A percentile compares a stretch with the other conserved stretches of the same genome.
These are phyloP conservation scores for Streblospio benedicti DNA, from an alignment of 1,140 invertebrate genomes.

Conservation along the genomic window DNA sequence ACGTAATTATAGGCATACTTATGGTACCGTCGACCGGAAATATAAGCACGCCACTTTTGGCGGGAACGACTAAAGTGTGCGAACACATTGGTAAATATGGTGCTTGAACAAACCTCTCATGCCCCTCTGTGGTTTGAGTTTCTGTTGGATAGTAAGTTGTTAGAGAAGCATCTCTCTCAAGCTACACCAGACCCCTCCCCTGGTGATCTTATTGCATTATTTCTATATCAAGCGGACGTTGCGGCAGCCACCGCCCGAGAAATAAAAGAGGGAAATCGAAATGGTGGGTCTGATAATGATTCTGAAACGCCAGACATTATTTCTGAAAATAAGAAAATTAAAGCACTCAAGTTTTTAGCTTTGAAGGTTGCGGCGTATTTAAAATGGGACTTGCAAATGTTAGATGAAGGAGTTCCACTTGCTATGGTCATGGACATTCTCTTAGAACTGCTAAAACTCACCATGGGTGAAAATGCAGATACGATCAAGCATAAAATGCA, in stretches of 20 bases:
- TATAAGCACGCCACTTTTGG: too few relatives aligned
- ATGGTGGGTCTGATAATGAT: slow-evolving; percentile 29
- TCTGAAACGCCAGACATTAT: slow-evolving; percentile 31
- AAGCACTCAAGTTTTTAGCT: slow-evolving; percentile 71
- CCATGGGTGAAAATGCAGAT: too few relatives aligned
- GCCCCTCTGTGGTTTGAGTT: slow-evolving; percentile 74
- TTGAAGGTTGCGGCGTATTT: slow-evolving; percentile 76
- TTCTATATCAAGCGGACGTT: slow-evolving; percentile 61
- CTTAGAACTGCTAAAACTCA: too few relatives aligned
- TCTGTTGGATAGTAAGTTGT: slow-evolving; percentile 67
- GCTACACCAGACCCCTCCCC: slow-evolving; percentile 74
- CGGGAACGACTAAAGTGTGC: too few relatives aligned
- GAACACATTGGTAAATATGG: too few relatives aligned
- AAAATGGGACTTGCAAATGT: slow-evolving; percentile 66
- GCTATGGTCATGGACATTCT: too few relatives aligned
- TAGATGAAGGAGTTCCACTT: slow-evolving; percentile 52
- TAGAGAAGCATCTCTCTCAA: slow-evolving; percentile 70
- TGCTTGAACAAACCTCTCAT: slow-evolving; percentile 26
- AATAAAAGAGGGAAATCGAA: not conserved
- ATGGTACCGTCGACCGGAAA: too few relatives aligned
- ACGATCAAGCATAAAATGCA: too few relatives aligned
- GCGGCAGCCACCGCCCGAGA: slow-evolving; percentile 21
- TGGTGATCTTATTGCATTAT: slow-evolving; percentile 76
- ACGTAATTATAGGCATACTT: too few relatives aligned
- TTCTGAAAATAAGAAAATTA: slow-evolving; percentile 50